Percentiles rank a stretch among this genome's conserved stretches.
These are phyloP conservation scores for Percina caprodes DNA, from an alignment of 2,113 vertebrate species.

Conservation along the genomic window DNA sequence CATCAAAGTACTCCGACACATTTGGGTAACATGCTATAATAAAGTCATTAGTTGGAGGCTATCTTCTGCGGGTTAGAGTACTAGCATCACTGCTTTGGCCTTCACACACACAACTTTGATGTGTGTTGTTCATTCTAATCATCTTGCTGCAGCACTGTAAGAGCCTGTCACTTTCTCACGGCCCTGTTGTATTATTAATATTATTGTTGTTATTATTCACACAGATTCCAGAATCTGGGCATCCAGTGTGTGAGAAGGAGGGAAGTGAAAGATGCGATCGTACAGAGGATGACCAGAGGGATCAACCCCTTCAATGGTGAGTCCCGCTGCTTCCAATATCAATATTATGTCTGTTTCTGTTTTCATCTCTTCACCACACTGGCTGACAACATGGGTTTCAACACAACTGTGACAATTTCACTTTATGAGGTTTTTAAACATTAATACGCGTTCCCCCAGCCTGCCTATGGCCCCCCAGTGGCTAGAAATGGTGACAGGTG, in stretches of 20 bases:
- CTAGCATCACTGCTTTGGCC: background rate
- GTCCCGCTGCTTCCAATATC: slow-evolving; percentile 37
- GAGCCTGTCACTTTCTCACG: background rate
- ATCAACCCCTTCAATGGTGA: slow-evolving; percentile 97
- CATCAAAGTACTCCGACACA: background rate
- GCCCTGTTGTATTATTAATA: background rate
- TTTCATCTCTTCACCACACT: background rate
- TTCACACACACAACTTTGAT: background rate
- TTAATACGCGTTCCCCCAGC: no score
- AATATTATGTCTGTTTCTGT: background rate
- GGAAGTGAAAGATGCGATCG: slow-evolving; percentile 94
- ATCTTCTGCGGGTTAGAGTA: background rate
- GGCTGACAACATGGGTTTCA: background rate
- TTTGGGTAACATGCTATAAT: background rate
- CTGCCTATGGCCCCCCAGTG: no score
- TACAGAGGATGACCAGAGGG: slow-evolving; percentile 88
- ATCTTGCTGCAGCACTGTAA: background rate
- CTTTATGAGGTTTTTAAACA: no score
- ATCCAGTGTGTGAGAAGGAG: slow-evolving; percentile 98
- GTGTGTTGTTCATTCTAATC: background rate
- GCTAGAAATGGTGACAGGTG: no score
- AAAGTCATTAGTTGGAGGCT: background rate
- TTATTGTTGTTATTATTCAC: background rate
- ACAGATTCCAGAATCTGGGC: slow-evolving; percentile 97
- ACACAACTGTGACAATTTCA: background rate